Percentiles rank a stretch among this genome's conserved stretches.
Conservation (phyloP, 2,888 invertebrate species). For the Philopedon plagiatum region DNA sequence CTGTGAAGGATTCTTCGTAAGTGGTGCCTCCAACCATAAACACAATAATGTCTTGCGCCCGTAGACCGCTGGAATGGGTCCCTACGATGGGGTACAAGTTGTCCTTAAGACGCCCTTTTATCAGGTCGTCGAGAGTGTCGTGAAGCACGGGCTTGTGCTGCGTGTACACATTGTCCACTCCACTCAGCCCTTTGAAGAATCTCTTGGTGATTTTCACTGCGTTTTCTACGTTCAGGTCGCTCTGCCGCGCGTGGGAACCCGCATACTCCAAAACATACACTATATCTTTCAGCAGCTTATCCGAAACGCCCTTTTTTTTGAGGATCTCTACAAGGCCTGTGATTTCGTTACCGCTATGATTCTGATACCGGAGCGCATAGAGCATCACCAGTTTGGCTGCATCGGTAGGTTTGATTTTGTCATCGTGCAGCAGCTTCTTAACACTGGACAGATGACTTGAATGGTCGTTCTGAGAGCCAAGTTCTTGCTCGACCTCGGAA, state of each 20-base stretch:
- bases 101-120: slow-evolving; percentile 91
- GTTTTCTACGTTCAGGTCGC: slow-evolving; percentile 84
- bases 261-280: slow-evolving; percentile 86
- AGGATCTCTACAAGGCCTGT: slow-evolving; percentile 82
- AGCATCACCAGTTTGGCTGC: slow-evolving; percentile 90
- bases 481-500: slow-evolving; percentile 94
- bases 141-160: slow-evolving; percentile 96
- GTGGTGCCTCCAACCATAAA: slow-evolving; percentile 97
- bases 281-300: slow-evolving; percentile 74
- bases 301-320: slow-evolving; percentile 80
- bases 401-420: slow-evolving; percentile 81
- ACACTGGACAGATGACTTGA: slow-evolving; percentile 84
- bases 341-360: slow-evolving; percentile 88
- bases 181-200: slow-evolving; percentile 90
- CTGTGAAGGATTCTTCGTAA: slow-evolving; percentile 93
- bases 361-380: slow-evolving; percentile 95
- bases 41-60: slow-evolving; percentile 94
- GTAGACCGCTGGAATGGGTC: slow-evolving; percentile 71
- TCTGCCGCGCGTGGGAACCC: slow-evolving; percentile 84
- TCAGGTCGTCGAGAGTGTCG: slow-evolving; percentile 89
- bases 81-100: slow-evolving; percentile 88
- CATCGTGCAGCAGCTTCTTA: slow-evolving; percentile 82
- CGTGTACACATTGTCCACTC: slow-evolving; percentile 99
- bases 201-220: slow-evolving; percentile 93
- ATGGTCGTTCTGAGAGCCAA: slow-evolving; percentile 90